Base-by-base conservation (phyloP, 2,888 invertebrate species). In the Mongoloraphidia duomilia region DNA sequence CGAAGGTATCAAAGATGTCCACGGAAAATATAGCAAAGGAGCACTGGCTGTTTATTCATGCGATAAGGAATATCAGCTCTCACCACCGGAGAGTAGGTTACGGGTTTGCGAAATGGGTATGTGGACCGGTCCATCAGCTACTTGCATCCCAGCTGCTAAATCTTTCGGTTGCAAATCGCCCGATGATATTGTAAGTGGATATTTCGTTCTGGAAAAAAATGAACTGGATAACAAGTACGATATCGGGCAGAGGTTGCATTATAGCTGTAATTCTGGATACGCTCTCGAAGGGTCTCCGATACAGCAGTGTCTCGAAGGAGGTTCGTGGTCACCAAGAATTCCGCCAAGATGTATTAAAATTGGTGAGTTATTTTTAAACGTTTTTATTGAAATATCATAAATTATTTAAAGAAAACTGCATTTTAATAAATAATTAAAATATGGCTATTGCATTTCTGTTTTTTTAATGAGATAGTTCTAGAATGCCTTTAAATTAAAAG, bases 101-200 rank as follows among this genome's bases (percentile, higher is more conserved):
- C 57, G 66, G 41, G 61, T 65, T 9, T 68, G 68, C 53, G 65
- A 66, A 55, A 63, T 65, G 50, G 67, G 67, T n/a, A 59, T 61
- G 45, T 68, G 68, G 68, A 65, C 65, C 34, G 67, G 68, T n/a
- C 57, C 60, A 0, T 55, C 57, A 46, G 66, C 62, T 3, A 59
- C 52, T 34, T 68, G 68, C 56, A 57, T 60, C 42, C 54, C 57
- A 12, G 51, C 41, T 14, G 44, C 52, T 35, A 56, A 55, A 51
- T 53, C 58, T 40, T 49, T 50, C 6, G 60, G 59, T 4, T 67
- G 67, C 55, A 58, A 56, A 44, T 51, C 53, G 35, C 64, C 66
- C 5, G 59, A 60, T 50, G 57, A 60, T 12, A 59, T 67, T 17
- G 52, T 50, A 14, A 63, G 65, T 55, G 67, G 67, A 4, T 66